Conservation (phyloP, 1,140 invertebrate species). For the Belonocnema kinseyi region DNA sequence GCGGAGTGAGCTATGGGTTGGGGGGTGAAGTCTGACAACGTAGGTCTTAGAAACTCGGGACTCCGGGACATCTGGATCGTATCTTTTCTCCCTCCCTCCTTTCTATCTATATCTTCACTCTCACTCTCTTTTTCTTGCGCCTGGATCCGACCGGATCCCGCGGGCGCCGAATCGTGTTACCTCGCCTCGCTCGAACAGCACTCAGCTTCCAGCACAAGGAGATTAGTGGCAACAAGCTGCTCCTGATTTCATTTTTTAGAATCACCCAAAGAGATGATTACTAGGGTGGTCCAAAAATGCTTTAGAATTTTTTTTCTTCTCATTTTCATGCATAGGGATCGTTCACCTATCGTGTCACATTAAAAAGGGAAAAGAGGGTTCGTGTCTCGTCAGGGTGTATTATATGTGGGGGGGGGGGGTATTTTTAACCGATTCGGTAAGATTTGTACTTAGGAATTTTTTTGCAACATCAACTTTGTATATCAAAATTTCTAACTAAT, state of each 20-base stretch:
- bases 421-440: too few relatives aligned
- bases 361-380: too few relatives aligned
- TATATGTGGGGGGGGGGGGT: too few relatives aligned
- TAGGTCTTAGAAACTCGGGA: conserved; percentile 55
- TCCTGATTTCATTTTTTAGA: conserved; percentile 43
- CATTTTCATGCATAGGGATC: too few relatives aligned
- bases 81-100: conserved; percentile 49
- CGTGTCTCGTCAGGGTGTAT: too few relatives aligned
- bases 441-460: too few relatives aligned
- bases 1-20: conserved; percentile 42
- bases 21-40: conserved; percentile 55
- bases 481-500: too few relatives aligned
- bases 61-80: conserved; percentile 68
- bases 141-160: conserved; percentile 38
- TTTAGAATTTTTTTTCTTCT: too few relatives aligned
- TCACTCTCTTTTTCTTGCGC: conserved; percentile 24
- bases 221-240: conserved; percentile 57
- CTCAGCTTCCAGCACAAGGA: conserved; percentile 45
- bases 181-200: conserved; percentile 38
- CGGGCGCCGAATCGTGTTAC: conserved; percentile 52
- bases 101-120: conserved; percentile 34
- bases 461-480: too few relatives aligned
- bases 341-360: too few relatives aligned
- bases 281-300: too few relatives aligned
- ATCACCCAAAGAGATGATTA: too few relatives aligned